Percentiles rank a stretch among this genome's conserved stretches.
Conservation (phyloP, 2,113 vertebrate species). For the Pseudorhombus dupliciocellatus region DNA sequence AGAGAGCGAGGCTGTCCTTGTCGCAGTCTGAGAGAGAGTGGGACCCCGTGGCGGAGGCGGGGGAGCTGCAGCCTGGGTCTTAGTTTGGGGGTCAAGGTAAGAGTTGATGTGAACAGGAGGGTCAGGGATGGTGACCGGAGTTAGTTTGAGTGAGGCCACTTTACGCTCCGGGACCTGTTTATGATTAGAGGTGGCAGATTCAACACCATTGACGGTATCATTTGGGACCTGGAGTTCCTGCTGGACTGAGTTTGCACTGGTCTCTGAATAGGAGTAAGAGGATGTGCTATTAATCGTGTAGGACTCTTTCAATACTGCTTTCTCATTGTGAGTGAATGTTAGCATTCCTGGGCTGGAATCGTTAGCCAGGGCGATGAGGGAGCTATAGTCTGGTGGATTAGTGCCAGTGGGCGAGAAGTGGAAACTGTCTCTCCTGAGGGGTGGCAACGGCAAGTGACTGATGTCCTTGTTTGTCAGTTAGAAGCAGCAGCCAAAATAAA, state of each 20-base stretch:
- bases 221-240: conserved; percentile 42
- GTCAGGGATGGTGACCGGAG: conserved; percentile 81
- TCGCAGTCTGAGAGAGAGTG: conserved; percentile 52
- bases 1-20: conserved; percentile 85
- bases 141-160: conserved; percentile 88
- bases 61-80: conserved; percentile 59
- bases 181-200: conserved; percentile 77
- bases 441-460: conserved; percentile 84
- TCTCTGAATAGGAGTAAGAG: conserved; percentile 79
- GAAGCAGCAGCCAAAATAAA: conserved; percentile 79
- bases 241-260: conserved; percentile 59
- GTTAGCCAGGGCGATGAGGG: conserved; percentile 57
- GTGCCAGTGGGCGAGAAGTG: conserved; percentile 72
- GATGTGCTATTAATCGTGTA: conserved; percentile 83
- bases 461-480: conserved; percentile 82
- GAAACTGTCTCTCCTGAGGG: conserved; percentile 89
- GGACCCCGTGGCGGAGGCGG: conserved; percentile 41
- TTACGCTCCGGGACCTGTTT: conserved; percentile 83
- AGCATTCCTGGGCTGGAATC: conserved; percentile 48
- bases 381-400: conserved; percentile 73
- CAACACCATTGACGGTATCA: conserved; percentile 20
- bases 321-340: conserved; percentile 70
- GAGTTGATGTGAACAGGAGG: conserved; percentile 74
- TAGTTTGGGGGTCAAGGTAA: conserved; percentile 59
- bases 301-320: conserved; percentile 73